Evolutionary conservation across 2,797 vertebrate species (phyloP), one percentile per base, ranked within the genome.

Genomic region (Diceros bicornis): DNA sequence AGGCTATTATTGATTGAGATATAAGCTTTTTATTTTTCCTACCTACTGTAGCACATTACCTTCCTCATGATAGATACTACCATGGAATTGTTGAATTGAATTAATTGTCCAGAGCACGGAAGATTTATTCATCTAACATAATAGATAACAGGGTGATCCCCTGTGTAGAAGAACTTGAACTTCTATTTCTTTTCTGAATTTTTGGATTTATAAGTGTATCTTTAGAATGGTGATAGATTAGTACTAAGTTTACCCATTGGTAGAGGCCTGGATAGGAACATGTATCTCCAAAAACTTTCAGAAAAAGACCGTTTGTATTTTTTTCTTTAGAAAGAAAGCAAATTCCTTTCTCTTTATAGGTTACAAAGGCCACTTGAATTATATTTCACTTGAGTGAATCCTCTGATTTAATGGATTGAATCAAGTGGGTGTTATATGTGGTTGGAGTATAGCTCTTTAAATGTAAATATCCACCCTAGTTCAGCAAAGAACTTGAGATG

Each of bases 311-410:
- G 18, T 61, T 85, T 81, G 69, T 84, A 9, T 66, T 85, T 91
- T 96, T 50, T 61, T 96, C 27, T 94, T 96, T 84, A 59, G 59
- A 91, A 93, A 96, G 55, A 50, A 94, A 93, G 57, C 50, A 57
- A 77, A 85, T 82, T 69, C 10, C 7, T 83, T 91, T 96, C 91
- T 62, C 74, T 93, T 94, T 72, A 41, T 77, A 68, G 37, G 47
- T 50, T 94, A 79, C 29, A 93, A 93, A 93, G 29, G 9, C 12
- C 79, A 21, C 59, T 92, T 89, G 79, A 86, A 52, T 95, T 62
- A 34, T 29, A 74, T 79, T 91, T 74, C 18, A 37, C 64, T 20
- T 57, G 61, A 81, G 44, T 47, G 79, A 72, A 47, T 85, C 9
- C 44, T 97, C 21, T 83, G 62, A 96, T 52, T 89, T 66, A 79